Conservation (phyloP, 2,113 vertebrate genomes). For the Paradoxurus hermaphroditus region DNA sequence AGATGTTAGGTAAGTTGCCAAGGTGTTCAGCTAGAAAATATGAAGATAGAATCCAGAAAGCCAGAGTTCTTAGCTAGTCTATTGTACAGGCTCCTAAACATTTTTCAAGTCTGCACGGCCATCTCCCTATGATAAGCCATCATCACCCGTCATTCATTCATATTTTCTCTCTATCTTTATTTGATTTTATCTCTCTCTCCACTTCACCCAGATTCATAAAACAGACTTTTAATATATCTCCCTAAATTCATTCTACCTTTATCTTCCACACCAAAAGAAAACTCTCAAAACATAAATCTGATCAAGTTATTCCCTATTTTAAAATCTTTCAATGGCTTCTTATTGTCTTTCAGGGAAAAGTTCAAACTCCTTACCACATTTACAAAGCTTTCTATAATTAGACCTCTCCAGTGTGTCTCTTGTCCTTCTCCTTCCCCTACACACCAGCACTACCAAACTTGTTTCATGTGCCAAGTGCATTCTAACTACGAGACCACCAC, state of each 20-base stretch:
- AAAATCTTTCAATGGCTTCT: neutral
- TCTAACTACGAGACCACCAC: neutral
- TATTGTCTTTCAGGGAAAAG: neutral
- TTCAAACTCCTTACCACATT: neutral
- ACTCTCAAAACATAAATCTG: neutral
- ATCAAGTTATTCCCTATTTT: neutral
- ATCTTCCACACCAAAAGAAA: neutral
- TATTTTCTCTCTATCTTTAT: neutral
- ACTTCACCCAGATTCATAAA: neutral
- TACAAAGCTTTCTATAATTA: neutral
- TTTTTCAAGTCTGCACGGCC: neutral
- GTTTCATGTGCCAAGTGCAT: neutral
- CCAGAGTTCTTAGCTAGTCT: neutral
- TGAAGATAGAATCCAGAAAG: neutral
- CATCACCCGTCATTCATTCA: neutral
- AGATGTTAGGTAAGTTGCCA: neutral
- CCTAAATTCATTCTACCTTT: neutral
- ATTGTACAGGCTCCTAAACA: neutral
- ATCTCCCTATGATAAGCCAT: neutral
- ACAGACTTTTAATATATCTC: neutral
- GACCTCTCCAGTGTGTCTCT: neutral
- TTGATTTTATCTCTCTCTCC: neutral
- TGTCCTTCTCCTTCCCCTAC: neutral
- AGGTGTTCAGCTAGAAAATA: neutral
- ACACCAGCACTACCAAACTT: neutral